A percentile compares a stretch with the other conserved stretches of the same genome.
Conservation (phyloP, 2,113 vertebrate species). For the Excalfactoria chinensis region DNA sequence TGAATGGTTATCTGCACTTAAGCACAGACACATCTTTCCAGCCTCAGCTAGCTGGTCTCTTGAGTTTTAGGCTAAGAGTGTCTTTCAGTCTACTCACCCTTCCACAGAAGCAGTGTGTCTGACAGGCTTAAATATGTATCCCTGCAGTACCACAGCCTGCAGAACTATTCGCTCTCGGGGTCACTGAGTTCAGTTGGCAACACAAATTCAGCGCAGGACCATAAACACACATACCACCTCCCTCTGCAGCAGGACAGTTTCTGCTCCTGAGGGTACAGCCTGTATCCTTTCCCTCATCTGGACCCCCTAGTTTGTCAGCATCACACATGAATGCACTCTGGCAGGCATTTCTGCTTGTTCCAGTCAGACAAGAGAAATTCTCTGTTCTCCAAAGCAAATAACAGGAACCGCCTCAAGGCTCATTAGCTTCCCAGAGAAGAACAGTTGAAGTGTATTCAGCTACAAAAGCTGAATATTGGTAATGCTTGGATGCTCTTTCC, state of each 20-base stretch:
- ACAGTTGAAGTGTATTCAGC: fast-evolving
- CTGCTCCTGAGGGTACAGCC: background rate
- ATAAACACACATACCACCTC: background rate
- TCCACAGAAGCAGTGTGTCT: background rate
- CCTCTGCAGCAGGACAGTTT: background rate
- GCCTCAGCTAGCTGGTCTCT: background rate
- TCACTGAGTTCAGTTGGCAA: background rate
- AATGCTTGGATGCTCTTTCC: background rate
- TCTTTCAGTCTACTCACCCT: background rate
- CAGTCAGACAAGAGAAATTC: slow-evolving; percentile 11
- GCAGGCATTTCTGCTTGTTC: slow-evolving; percentile 40
- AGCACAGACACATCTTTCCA: background rate
- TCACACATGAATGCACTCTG: slow-evolving; percentile 16
- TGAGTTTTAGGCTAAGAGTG: background rate
- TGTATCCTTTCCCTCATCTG: background rate
- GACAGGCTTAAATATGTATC: background rate
- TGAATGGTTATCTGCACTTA: background rate
- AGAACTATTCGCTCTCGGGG: background rate
- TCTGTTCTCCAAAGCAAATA: slow-evolving; percentile 19
- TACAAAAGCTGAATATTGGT: background rate
- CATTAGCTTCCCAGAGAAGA: background rate
- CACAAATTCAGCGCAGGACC: background rate
- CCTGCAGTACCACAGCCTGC: background rate
- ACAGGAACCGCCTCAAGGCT: slow-evolving; percentile 36
- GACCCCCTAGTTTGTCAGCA: background rate